phyloP scores from a whole-genome alignment of 1,140 invertebrate genomes.

The Cotesia vestalis region DNA sequence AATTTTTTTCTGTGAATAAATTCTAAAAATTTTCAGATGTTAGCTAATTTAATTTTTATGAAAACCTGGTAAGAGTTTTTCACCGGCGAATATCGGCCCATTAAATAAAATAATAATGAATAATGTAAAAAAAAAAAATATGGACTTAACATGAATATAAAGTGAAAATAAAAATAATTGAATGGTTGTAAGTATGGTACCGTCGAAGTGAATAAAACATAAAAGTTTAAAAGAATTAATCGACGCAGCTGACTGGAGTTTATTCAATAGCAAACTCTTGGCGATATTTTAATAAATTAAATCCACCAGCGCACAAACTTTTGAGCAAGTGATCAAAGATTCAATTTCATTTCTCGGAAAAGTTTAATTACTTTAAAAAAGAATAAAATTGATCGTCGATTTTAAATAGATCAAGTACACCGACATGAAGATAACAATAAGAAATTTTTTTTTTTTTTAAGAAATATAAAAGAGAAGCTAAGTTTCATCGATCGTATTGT shows the following conservation, averaged over 20 bases:
- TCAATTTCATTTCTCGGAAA: conserved; percentile 34
- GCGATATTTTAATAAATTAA: conserved; percentile 28
- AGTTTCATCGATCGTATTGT: too few relatives aligned
- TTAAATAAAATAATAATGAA: not conserved
- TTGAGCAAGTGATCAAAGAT: conserved; percentile 30
- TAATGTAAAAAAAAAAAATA: conserved; percentile 5
- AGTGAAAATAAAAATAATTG: conserved; percentile 12
- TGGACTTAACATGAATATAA: conserved; percentile 3
- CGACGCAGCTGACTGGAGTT: conserved; percentile 19
- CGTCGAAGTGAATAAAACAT: not conserved
- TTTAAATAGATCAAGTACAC: not conserved
- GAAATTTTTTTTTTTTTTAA: not conserved
- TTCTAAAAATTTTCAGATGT: too few relatives aligned
- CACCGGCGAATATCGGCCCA: conserved; percentile 15
- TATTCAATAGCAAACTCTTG: conserved; percentile 19
- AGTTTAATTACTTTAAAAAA: conserved; percentile 23
- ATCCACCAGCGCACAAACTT: conserved; percentile 19
- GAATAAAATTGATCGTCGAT: conserved; percentile 4
- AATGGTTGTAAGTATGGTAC: conserved; percentile 3
- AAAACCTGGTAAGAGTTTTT: not conserved
- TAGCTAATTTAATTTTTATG: too few relatives aligned
- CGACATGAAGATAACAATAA: conserved; percentile 1
- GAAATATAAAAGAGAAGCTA: not conserved
- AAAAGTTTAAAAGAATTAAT: conserved; percentile 31
- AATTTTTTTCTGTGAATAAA: too few relatives aligned